These are phyloP conservation scores for Eueremaeus valkanovi DNA, from an alignment of 2,888 invertebrate species.

Conservation along the genomic window DNA sequence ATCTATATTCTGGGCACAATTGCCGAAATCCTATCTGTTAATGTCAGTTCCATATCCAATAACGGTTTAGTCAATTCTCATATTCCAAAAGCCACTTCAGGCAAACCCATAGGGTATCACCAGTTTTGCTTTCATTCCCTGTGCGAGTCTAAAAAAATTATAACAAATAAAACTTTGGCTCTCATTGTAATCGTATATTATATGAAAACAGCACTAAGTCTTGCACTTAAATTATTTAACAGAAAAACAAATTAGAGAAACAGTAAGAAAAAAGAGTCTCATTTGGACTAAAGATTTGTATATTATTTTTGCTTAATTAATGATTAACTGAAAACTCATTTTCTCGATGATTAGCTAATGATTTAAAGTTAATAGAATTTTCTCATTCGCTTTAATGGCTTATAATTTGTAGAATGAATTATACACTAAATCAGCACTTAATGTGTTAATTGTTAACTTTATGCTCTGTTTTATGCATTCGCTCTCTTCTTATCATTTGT, in stretches of 20 bases:
- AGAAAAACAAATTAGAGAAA: not conserved
- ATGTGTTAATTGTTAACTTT: too few relatives aligned
- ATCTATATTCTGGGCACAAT: slow-evolving; percentile 9
- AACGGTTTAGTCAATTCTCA: slow-evolving; percentile 28
- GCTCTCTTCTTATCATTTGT: too few relatives aligned
- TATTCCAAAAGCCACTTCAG: slow-evolving; percentile 26
- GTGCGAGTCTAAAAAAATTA: not conserved
- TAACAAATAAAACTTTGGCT: not conserved
- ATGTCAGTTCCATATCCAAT: slow-evolving; percentile 31
- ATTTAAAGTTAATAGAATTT: slow-evolving; percentile 21
- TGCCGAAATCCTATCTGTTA: slow-evolving; percentile 34
- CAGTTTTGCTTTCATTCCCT: not conserved
- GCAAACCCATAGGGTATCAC: slow-evolving; percentile 29
- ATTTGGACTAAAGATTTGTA: not conserved
- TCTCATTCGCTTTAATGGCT: not conserved
- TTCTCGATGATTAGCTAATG: slow-evolving; percentile 8
- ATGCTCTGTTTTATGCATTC: too few relatives aligned
- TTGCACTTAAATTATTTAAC: not conserved
- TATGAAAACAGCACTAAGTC: not conserved
- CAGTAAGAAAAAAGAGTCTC: not conserved
- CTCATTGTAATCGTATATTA: too few relatives aligned
- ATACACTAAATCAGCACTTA: too few relatives aligned
- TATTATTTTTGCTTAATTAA: slow-evolving; percentile 12
- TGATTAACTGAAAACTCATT: not conserved
- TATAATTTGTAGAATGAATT: not conserved